Conservation (phyloP, 2,113 vertebrate species). For the Microtus ochrogaster region DNA sequence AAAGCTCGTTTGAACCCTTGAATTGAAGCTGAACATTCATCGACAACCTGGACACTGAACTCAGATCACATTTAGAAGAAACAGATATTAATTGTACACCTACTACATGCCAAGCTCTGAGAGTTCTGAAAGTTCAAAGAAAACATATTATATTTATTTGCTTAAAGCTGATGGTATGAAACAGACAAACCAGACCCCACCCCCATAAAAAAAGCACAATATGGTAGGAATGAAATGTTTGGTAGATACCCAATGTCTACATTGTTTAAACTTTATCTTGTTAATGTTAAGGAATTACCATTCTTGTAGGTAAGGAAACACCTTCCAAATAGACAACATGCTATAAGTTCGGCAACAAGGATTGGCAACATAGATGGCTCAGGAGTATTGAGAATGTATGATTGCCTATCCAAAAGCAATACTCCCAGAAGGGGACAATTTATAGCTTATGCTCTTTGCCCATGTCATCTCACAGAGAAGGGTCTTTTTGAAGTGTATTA, state of each 20-base stretch:
- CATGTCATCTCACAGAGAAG: neutral
- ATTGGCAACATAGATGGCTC: neutral
- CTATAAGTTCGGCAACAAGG: neutral
- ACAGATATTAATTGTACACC: neutral
- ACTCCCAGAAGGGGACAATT: neutral
- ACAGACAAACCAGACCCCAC: neutral
- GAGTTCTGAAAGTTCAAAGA: slow-evolving; percentile 3
- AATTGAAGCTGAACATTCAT: neutral
- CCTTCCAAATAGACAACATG: neutral
- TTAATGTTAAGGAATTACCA: neutral
- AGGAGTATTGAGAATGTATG: neutral
- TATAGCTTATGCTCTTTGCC: neutral
- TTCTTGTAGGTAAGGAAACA: neutral
- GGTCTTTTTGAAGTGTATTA: neutral
- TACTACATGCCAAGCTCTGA: neutral
- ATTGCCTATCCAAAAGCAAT: neutral
- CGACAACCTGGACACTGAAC: neutral
- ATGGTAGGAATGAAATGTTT: neutral
- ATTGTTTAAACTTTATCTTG: neutral
- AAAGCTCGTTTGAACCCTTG: neutral
- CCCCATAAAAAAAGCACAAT: neutral
- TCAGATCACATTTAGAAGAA: neutral
- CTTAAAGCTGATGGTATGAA: neutral
- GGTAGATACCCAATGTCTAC: neutral
- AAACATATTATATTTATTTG: neutral